phyloP scores from a whole-genome alignment of 2,797 vertebrate genomes.

The Glossophaga mutica region DNA sequence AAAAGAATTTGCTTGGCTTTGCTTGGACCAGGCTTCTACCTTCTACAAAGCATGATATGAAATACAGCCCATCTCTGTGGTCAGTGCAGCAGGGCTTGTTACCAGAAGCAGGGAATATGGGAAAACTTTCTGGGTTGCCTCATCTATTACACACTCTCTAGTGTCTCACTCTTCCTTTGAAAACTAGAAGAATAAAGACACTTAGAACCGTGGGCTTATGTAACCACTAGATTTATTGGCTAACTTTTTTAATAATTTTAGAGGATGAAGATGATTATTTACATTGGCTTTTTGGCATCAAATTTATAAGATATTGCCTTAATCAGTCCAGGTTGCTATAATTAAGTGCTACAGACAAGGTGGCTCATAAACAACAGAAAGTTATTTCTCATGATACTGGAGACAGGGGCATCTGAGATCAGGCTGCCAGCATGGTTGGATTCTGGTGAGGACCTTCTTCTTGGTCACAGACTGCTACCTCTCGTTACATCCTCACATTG shows the following conservation, averaged over 20 bases:
- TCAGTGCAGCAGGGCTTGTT: not conserved
- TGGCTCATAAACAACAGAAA: not conserved
- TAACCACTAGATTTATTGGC: not conserved
- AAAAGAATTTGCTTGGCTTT: not conserved
- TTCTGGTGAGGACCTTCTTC: not conserved
- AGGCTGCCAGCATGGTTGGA: not conserved
- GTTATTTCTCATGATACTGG: not conserved
- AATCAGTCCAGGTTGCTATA: not conserved
- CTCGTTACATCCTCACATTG: not conserved
- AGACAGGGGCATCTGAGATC: not conserved
- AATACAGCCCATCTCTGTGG: not conserved
- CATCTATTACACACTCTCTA: not conserved
- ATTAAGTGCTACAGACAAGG: not conserved
- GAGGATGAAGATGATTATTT: not conserved
- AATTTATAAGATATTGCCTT: not conserved
- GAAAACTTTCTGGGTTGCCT: not conserved
- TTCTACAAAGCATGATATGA: not conserved
- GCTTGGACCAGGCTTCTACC: not conserved
- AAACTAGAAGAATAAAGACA: not conserved
- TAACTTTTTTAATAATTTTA: not conserved
- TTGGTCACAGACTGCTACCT: not conserved
- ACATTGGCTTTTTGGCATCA: not conserved
- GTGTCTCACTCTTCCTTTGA: not conserved
- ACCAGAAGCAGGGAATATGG: not conserved
- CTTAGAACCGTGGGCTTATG: not conserved